Conservation (phyloP, 1,140 invertebrate genomes). For the Campoletis sonorensis region DNA sequence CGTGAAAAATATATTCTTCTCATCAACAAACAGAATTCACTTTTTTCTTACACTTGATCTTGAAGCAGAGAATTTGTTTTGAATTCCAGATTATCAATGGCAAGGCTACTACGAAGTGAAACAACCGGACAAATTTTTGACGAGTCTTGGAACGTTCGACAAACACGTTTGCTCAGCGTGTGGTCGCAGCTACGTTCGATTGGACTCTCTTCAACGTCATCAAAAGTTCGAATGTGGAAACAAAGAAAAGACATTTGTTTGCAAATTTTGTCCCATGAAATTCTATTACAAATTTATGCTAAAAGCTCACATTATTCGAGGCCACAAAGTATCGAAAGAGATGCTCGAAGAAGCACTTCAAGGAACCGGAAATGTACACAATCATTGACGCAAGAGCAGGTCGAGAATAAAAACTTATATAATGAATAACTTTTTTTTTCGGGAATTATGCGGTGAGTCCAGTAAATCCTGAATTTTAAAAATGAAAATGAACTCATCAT, state of each 20-base stretch:
- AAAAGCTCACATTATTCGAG: constrained; percentile 47
- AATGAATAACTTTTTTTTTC: too few relatives aligned
- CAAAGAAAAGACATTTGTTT: constrained; percentile 67
- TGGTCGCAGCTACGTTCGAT: constrained; percentile 58
- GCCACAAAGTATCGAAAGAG: constrained; percentile 32
- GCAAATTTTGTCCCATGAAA: constrained; percentile 65
- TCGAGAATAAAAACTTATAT: too few relatives aligned
- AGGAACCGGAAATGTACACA: background rate
- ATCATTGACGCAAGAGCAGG: background rate
- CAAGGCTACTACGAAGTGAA: background rate
- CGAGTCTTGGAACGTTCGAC: background rate
- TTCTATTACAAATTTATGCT: constrained; percentile 64
- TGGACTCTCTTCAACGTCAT: constrained; percentile 58
- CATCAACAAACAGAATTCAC: too few relatives aligned
- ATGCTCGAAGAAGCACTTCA: background rate
- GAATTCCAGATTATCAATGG: background rate
- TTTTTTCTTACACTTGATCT: background rate
- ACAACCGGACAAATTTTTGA: background rate
- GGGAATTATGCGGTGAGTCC: too few relatives aligned
- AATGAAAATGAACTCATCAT: too few relatives aligned
- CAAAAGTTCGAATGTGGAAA: constrained; percentile 66
- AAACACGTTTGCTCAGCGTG: constrained; percentile 57
- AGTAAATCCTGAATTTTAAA: too few relatives aligned
- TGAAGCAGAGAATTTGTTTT: background rate
- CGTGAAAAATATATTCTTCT: too few relatives aligned